Conservation (phyloP, 2,888 invertebrate species). For the Sussaba pulchella region DNA sequence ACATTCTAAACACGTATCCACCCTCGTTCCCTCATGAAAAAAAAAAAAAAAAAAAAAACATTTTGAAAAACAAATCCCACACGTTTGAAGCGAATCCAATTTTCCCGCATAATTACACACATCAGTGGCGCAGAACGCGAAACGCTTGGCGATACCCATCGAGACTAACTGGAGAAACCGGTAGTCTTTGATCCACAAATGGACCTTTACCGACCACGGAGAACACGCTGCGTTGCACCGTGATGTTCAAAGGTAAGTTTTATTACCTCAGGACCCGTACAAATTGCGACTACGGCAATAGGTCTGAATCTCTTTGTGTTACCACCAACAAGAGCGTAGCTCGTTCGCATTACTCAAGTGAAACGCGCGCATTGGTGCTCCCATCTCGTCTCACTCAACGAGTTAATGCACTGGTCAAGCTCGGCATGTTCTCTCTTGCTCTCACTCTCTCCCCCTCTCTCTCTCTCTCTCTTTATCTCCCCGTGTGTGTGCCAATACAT, state of each 20-base stretch:
- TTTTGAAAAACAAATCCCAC: neutral
- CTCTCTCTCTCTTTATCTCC: neutral
- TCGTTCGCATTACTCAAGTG: slow-evolving; percentile 45
- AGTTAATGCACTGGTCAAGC: slow-evolving; percentile 45
- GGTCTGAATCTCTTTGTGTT: slow-evolving; percentile 41
- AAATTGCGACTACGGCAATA: slow-evolving; percentile 41
- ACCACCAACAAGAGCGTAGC: slow-evolving; percentile 26
- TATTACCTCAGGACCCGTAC: slow-evolving; percentile 34
- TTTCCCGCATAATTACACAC: neutral
- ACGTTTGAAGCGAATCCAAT: slow-evolving; percentile 22
- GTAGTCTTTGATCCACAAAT: slow-evolving; percentile 48
- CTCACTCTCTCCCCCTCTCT: neutral
- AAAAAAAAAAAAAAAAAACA: neutral
- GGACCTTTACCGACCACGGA: slow-evolving; percentile 19
- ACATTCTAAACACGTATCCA: no score
- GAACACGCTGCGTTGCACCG: neutral
- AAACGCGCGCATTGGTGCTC: slow-evolving; percentile 18
- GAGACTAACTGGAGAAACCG: slow-evolving; percentile 33
- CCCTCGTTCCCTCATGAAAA: no score
- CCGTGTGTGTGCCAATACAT: no score
- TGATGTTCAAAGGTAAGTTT: slow-evolving; percentile 53
- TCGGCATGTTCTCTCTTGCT: slow-evolving; percentile 2
- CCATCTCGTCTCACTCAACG: slow-evolving; percentile 37
- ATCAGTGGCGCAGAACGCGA: neutral
- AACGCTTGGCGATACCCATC: slow-evolving; percentile 1